Percentiles rank a stretch among this genome's conserved stretches.
phyloP scores from a whole-genome alignment of 2,797 vertebrate genomes.

The Sebastes itinus region DNA sequence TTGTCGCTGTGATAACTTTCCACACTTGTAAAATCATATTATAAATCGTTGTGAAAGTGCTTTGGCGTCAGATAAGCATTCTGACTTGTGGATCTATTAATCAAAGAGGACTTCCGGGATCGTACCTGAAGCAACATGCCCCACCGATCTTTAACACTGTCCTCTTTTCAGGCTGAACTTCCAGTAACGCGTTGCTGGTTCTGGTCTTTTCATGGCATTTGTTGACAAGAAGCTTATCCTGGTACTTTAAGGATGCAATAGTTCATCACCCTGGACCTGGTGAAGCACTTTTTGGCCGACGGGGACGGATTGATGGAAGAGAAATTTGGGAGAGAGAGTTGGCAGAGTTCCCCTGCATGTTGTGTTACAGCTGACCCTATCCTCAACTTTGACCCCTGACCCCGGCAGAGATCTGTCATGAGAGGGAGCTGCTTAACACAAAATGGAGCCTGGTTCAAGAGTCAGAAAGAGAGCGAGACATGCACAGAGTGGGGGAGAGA shows the following conservation, averaged over 20 bases:
- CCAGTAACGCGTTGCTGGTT: neutral
- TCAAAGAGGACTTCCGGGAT: slow-evolving; percentile 11
- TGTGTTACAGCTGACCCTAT: slow-evolving; percentile 97
- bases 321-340: slow-evolving; percentile 83
- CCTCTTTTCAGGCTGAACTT: neutral
- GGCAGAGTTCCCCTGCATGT: slow-evolving; percentile 90
- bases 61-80: neutral
- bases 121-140: neutral
- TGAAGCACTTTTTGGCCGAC: slow-evolving; percentile 54
- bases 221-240: neutral
- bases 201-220: neutral
- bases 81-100: slow-evolving; percentile 3
- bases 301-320: slow-evolving; percentile 61
- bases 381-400: slow-evolving; percentile 99
- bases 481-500: slow-evolving; percentile 54
- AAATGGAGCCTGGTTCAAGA: slow-evolving; percentile 93
- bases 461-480: slow-evolving; percentile 45
- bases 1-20: slow-evolving; percentile 2
- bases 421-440: slow-evolving; percentile 98
- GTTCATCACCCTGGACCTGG: slow-evolving; percentile 74
- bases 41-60: neutral
- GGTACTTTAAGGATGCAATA: slow-evolving; percentile 74
- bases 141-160: rapidly evolving
- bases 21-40: neutral
- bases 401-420: slow-evolving; percentile 94